Evolutionary conservation across 2,113 vertebrate species (phyloP), one percentile per base, ranked within the genome.

Genomic region (Eonycteris spelaea): DNA sequence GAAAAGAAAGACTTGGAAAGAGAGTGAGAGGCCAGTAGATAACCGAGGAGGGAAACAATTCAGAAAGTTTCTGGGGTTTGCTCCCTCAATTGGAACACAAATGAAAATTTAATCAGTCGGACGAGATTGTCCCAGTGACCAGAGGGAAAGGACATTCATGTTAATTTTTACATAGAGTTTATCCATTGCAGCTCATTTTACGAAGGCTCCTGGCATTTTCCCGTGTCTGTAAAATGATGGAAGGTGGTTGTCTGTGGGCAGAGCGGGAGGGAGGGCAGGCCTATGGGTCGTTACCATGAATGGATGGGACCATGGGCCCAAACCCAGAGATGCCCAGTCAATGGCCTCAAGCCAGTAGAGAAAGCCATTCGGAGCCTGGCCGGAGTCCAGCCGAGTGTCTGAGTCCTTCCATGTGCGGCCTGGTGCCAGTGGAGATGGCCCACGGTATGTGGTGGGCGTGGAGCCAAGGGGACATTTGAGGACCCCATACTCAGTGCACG

Each of bases 401-500:
- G 90, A 96, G 86, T 80, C 71, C 86, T 96, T 86, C 89, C 77
- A 13, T 48, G 88, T 74, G 53, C 45, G 18, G 97, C 95, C 83
- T 1, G 6, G 91, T 97, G 97, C 97, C 97, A 98, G 5, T 65
- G 86, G 83, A 95, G 91, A 94, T 74, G 92, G 93, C 97, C 95
- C 95, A 67, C 24, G 11, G 85, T 73, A 8, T 55, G 30, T 0
- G 18, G 45, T 38, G 86, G 98, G 98, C 98, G 74, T 0, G 0
- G 78, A n/a, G 98, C 98, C 96, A 95, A 19, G 11, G 97, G 89
- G 97, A 95, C 96, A 90, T 94, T 95, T 71, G 96, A 95, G 86
- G 88, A 74, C 79, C 96, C 94, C 48, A 26, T 40, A 75, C 6
- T 0, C 97, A 59, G 85, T 80, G 0, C 38, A 28, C 86, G 95